Percentiles rank a stretch among this genome's conserved stretches.
phyloP scores from a whole-genome alignment of 2,113 vertebrate genomes.

The Leucoraja erinaceus region DNA sequence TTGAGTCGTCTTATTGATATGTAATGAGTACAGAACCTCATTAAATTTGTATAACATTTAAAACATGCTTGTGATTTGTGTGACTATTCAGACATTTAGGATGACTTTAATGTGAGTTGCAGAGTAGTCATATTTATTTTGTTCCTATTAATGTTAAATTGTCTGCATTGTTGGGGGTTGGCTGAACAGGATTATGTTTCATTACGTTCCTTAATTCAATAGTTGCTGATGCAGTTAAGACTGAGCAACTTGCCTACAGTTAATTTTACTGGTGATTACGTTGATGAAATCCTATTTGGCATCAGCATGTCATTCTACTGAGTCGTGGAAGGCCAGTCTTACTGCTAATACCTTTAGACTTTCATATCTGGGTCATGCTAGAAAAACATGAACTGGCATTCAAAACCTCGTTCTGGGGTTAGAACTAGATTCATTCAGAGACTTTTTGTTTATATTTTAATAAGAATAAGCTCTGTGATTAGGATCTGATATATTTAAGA shows the following conservation, averaged over 20 bases:
- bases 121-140: not conserved
- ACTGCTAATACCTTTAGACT: slow-evolving; percentile 16
- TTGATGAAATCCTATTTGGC: slow-evolving; percentile 10
- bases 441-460: not conserved
- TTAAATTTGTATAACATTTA: not conserved
- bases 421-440: not conserved
- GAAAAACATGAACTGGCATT: not conserved
- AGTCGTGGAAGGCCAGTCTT: not conserved
- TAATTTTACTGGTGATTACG: slow-evolving; percentile 28
- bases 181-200: slow-evolving; percentile 2
- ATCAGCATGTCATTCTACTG: not conserved
- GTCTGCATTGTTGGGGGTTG: not conserved
- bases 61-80: not conserved
- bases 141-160: not conserved
- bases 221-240: slow-evolving; percentile 2
- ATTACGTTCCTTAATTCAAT: slow-evolving; percentile 16
- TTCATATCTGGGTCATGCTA: not conserved
- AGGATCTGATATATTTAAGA: not conserved
- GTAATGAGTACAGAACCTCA: not conserved
- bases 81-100: not conserved
- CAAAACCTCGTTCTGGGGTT: not conserved
- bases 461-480: not conserved
- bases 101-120: not conserved
- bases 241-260: not conserved
- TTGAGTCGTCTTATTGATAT: not conserved